Evolutionary conservation across 1,140 invertebrate species (phyloP), one percentile per base, ranked within the genome.

Genomic region (Rhizoglyphus robini): DNA sequence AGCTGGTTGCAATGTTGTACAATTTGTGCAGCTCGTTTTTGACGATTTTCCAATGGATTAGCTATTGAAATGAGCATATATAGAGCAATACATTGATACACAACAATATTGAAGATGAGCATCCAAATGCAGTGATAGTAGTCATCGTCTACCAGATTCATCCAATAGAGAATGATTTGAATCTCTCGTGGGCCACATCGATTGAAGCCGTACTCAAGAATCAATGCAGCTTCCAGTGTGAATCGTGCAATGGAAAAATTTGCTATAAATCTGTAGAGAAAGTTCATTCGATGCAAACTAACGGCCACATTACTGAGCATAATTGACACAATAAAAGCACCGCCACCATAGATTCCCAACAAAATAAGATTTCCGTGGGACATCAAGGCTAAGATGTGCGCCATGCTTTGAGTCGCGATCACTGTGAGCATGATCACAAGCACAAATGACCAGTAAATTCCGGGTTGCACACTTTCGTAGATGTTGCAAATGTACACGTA

Each of bases 41-140:
- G 41, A 46, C 41, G 41, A 58, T 58, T 58, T 34, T 58, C 54
- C 54, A 58, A 29, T 34, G 54, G 54, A 58, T 58, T 58, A 46
- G 54, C n/a, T 30, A n/a, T 58, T 18, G 54, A n/a, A 30, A 32
- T 58, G 15, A 32, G 29, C n/a, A 27, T n/a, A 1, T n/a, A 18
- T n/a, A 58, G 29, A 18, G 54, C 54, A 13, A 58, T 58, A 18
- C 15, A 13, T n/a, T 27, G 54, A 58, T 58, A 58, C 3, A 58
- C n/a, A 2, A 58, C 15, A n/a, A 58, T 29, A 32, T 58, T 13
- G 2, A 58, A 58, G 15, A 58, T n/a, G 15, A 58, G 25, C 54
- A 58, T 58, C 54, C n/a, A 23, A 1, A 58, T 58, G 25, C 54
- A 58, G 23, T 46, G 41, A 46, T 46, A 20, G 23, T 46, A 46